Evolutionary conservation across 2,797 vertebrate species (phyloP), one percentile per base, ranked within the genome.

Genomic region (Gymnopithys bicolor): DNA sequence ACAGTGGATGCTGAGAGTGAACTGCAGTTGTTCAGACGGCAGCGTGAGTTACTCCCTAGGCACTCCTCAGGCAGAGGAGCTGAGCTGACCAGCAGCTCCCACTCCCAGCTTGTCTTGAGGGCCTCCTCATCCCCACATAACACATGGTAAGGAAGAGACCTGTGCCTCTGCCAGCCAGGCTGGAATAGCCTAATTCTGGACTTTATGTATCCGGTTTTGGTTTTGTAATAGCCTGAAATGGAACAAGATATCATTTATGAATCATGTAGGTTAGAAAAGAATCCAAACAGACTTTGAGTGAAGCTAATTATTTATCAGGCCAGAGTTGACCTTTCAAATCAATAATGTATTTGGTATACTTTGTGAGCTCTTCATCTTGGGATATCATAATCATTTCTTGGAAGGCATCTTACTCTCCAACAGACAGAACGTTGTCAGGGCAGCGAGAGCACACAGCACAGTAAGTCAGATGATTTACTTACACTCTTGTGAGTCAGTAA

Each of bases 171-270:
- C 37, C 63, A 69, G 27, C 39, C 19, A 21, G 4, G 13, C n/a
- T 59, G 55, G 41, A 70, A 73, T 33, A 92, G 30, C 30, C 46
- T 91, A 7, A 0, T 46, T 60, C 49, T n/a, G 35, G 19, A 67
- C 25, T 80, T 83, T 0, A 45, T 0, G 3, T 32, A 77, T 14
- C 39, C 2, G 2, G 16, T 33, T 84, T 58, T 7, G 14, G 0
- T 15, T 56, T 76, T 69, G 76, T 21, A 83, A 60, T 5, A 80
- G 79, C 19, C 18, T 64, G 68, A 60, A 60, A 58, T 17, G 19
- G 62, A 92, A 64, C 21, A 83, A 71, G 13, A 66, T 30, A 23
- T 71, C n/a, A 24, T 67, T 87, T 68, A 87, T 33, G 12, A 85
- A 80, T 81, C 66, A 53, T 0, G 0, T 8, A 30, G 13, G 21